Evolutionary conservation across 2,888 invertebrate genomes (phyloP).

Genomic region (Cremastinae sp.): DNA sequence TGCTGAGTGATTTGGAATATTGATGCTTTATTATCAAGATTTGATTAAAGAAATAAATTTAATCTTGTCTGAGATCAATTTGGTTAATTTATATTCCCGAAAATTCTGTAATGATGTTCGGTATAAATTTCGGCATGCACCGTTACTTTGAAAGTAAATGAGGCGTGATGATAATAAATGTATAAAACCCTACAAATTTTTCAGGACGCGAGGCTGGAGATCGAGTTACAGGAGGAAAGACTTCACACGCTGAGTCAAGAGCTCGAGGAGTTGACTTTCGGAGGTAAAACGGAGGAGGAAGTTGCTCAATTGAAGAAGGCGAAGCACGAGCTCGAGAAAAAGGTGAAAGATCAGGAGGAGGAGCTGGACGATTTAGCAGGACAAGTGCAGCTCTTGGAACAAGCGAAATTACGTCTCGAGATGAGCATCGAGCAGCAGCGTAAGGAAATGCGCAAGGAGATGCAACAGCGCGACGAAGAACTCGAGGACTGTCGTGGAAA

Average conservation of each 20-base stretch:
- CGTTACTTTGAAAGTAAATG: too few species aligned
- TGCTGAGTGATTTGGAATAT: too few species aligned
- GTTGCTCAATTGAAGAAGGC: constrained; percentile 90
- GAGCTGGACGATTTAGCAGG: constrained; percentile 97
- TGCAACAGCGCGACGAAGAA: constrained; percentile 95
- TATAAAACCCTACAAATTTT: too few species aligned
- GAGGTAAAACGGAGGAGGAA: constrained; percentile 92
- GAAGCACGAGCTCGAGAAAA: constrained; percentile 93
- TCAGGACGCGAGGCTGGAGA: constrained; percentile 92
- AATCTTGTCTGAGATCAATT: too few species aligned
- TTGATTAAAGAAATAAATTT: too few species aligned
- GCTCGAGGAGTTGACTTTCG: constrained; percentile 91
- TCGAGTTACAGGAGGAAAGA: constrained; percentile 94
- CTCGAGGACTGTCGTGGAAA: constrained; percentile 94
- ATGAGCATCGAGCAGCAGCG: constrained; percentile 96
- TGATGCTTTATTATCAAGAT: too few species aligned
- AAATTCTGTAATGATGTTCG: too few species aligned
- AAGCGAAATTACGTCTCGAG: constrained; percentile 94
- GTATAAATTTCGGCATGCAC: too few species aligned
- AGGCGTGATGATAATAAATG: too few species aligned
- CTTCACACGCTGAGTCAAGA: constrained; percentile 89
- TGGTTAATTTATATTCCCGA: too few species aligned
- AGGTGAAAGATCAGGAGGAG: constrained; percentile 94
- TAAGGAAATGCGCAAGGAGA: constrained; percentile 93
- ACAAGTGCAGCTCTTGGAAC: constrained; percentile 93